Percentiles rank a stretch among this genome's conserved stretches.
Conservation (phyloP, 2,797 vertebrate genomes). For the Dendrocincla tyrannina region DNA sequence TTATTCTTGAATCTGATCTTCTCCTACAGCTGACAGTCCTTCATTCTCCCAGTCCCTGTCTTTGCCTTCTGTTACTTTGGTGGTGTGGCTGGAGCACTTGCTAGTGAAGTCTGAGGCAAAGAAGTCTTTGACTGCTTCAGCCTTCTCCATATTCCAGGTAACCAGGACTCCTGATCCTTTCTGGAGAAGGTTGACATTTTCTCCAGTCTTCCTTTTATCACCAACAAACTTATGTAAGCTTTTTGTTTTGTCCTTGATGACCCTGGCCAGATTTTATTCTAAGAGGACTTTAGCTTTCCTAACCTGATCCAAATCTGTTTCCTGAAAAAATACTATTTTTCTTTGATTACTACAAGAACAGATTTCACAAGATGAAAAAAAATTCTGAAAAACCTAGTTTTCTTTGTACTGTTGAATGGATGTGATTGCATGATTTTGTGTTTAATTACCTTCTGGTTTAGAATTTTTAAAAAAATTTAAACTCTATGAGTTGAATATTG, state of each 20-base stretch:
- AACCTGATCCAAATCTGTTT: background rate
- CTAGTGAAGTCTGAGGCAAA: background rate
- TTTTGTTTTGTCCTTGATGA: background rate
- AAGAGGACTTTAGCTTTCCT: background rate
- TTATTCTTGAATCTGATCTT: background rate
- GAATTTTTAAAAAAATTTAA: background rate
- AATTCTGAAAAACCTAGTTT: fast-evolving
- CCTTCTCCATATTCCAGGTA: background rate
- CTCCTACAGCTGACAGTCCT: background rate
- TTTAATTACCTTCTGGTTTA: background rate
- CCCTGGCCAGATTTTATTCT: background rate
- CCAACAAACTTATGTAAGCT: background rate
- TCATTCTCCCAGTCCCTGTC: background rate
- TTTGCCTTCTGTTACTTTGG: background rate
- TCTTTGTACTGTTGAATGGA: background rate
- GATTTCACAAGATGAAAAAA: background rate
- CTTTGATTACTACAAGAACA: background rate
- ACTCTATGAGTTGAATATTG: background rate
- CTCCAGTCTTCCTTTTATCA: background rate
- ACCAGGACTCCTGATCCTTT: fast-evolving
- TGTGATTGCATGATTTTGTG: background rate
- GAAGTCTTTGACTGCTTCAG: background rate
- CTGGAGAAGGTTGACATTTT: background rate
- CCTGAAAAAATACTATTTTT: background rate
- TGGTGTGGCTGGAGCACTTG: background rate